phyloP scores from a whole-genome alignment of 2,888 invertebrate species.

The Crematogaster levior region DNA sequence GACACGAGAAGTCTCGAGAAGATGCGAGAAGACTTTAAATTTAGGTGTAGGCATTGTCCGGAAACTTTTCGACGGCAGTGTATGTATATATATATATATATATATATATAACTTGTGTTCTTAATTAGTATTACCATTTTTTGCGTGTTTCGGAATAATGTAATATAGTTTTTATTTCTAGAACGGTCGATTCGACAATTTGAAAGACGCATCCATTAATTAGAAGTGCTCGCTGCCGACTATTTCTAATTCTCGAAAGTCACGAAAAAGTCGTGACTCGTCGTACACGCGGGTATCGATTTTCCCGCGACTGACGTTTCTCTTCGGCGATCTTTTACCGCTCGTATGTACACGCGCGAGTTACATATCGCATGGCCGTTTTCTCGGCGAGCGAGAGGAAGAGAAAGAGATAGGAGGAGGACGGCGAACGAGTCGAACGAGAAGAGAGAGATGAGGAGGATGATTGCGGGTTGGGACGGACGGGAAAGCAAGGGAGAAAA shows the following conservation, averaged over 20 bases:
- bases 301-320: slow-evolving; percentile 43
- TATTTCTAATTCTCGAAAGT: slow-evolving; percentile 8
- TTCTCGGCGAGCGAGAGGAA: slow-evolving; percentile 27
- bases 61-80: too few species aligned
- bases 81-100: too few species aligned
- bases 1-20: too few species aligned
- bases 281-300: slow-evolving; percentile 59
- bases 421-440: slow-evolving; percentile 3
- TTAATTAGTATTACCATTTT: too few species aligned
- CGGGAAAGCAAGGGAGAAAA: slow-evolving; percentile 48
- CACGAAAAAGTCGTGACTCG: slow-evolving; percentile 9
- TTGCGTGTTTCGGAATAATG: too few species aligned
- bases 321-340: slow-evolving; percentile 57
- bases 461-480: background rate
- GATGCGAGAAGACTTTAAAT: too few species aligned
- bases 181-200: too few species aligned
- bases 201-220: too few species aligned
- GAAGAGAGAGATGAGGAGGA: slow-evolving; percentile 25
- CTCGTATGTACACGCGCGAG: slow-evolving; percentile 55
- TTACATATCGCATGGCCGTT: slow-evolving; percentile 73
- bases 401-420: slow-evolving; percentile 22
- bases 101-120: too few species aligned
- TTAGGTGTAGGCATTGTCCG: too few species aligned
- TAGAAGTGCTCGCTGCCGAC: background rate
- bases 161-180: too few species aligned